Evolutionary conservation across 2,888 invertebrate genomes (phyloP).

Genomic region (Drosophila mercatorum): DNA sequence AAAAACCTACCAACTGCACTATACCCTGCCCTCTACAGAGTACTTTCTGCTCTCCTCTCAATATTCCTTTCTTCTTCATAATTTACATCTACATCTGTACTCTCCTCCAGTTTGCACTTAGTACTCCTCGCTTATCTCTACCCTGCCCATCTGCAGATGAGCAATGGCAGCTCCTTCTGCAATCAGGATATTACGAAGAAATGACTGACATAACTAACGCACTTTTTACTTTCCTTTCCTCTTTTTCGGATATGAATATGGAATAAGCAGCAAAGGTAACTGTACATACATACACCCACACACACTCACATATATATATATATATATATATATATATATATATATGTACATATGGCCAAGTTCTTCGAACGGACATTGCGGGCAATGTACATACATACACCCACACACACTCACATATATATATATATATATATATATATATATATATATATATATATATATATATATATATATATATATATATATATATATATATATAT

Average conservation of each 20-base stretch:
- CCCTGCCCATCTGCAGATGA: background rate
- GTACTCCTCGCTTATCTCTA: too few relatives aligned
- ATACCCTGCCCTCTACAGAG: background rate
- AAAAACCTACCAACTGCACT: conserved; percentile 5
- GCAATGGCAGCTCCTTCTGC: background rate
- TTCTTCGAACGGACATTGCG: too few relatives aligned
- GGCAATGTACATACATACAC: too few relatives aligned
- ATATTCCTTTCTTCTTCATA: background rate
- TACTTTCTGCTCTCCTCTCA: background rate
- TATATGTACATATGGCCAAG: too few relatives aligned
- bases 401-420: too few relatives aligned
- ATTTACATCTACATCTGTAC: background rate
- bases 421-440: background rate
- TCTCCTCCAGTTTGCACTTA: background rate
- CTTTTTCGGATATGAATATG: conserved; percentile 20
- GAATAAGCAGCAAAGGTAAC: conserved; percentile 8
- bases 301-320: background rate
- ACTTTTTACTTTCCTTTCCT: background rate
- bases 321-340: background rate
- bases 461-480: conserved; percentile 6
- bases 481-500: background rate
- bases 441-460: background rate
- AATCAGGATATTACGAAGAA: conserved; percentile 6
- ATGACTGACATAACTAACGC: conserved; percentile 16
- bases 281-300: background rate